A percentile compares a stretch with the other conserved stretches of the same genome.
Evolutionary conservation across 2,797 vertebrate species (phyloP).

Genomic region (Alca torda): DNA sequence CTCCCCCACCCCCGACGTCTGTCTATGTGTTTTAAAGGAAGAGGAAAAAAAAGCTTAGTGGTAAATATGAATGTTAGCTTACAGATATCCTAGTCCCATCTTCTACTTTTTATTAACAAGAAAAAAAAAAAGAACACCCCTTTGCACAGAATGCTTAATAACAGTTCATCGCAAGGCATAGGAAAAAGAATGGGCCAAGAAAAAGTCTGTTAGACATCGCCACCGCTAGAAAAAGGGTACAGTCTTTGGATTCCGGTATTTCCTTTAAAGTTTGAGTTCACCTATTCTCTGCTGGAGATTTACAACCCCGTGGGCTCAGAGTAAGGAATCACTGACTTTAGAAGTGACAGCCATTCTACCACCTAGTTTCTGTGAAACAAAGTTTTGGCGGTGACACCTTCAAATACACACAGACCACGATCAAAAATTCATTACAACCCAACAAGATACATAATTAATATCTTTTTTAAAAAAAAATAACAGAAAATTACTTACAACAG

Average conservation of each 20-base stretch:
- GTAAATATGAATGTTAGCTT: neutral
- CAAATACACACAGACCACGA: neutral
- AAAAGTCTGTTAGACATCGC: neutral
- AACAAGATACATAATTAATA: neutral
- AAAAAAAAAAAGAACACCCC: neutral
- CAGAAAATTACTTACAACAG: neutral
- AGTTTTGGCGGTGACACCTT: neutral
- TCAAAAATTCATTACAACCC: neutral
- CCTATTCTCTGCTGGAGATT: neutral
- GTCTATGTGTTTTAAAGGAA: neutral
- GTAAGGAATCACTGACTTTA: neutral
- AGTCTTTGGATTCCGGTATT: neutral
- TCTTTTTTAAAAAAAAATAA: neutral
- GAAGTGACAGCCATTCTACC: neutral
- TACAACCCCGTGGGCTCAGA: neutral
- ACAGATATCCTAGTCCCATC: neutral
- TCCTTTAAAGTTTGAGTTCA: neutral
- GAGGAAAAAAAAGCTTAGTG: neutral
- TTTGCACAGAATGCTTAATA: neutral
- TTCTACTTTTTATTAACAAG: neutral
- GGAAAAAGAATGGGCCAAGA: conserved; percentile 7
- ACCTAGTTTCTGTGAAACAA: neutral
- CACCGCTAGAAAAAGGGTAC: neutral
- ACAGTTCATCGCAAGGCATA: neutral
- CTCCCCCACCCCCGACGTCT: neutral